Base-by-base conservation (phyloP, 2,888 invertebrate species). In the Tachystola acroxantha region DNA sequence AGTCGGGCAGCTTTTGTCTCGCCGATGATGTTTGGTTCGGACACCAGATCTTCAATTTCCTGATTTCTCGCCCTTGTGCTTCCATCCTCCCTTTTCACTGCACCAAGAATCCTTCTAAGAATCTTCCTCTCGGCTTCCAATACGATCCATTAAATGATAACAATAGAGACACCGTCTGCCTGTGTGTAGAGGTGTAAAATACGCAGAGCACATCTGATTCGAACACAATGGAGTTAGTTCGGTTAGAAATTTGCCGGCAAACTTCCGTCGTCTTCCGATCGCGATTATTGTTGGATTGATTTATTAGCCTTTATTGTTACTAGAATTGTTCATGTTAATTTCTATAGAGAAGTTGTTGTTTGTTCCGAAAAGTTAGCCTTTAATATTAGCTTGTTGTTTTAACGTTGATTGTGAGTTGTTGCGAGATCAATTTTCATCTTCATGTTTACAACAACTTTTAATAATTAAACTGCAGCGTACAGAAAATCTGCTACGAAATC, bases 211-310 rank as follows among this genome's bases (percentile, higher is more conserved):
- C 47, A 45, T 48, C 46, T 43, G 45, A 51, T 46, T 45, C 42
- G 32, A 11, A 27, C 42, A 56, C 53, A 55, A 53, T 49, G 36
- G 45, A 45, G 41, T 44, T 45, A 45, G 50, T 49, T 49, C 43
- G 50, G 56, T 57, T 57, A 46, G 53, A 49, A 55, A 59, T 61
- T 55, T 57, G 60, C 53, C 58, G 43, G 53, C 40, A 45, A 50
- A 61, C 57, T 64, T 64, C 67, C 64, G 58, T 20, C 47, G 51
- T 57, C 63, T 65, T 58, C 62, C 57, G 58, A 57, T 53, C 44
- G 51, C 57, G 46, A 51, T 53, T 49, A 62, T 64, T 58, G 54
- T 59, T 53, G 49, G 55, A 60, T 61, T 73, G 74, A 75, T 75
- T 69, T 73, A 73, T 73, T 57, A 53, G 43, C 39, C 32, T 12